Percentiles rank a stretch among this genome's conserved stretches.
Evolutionary conservation across 1,140 invertebrate genomes (phyloP).

Genomic region (Temnothorax curvispinosus): DNA sequence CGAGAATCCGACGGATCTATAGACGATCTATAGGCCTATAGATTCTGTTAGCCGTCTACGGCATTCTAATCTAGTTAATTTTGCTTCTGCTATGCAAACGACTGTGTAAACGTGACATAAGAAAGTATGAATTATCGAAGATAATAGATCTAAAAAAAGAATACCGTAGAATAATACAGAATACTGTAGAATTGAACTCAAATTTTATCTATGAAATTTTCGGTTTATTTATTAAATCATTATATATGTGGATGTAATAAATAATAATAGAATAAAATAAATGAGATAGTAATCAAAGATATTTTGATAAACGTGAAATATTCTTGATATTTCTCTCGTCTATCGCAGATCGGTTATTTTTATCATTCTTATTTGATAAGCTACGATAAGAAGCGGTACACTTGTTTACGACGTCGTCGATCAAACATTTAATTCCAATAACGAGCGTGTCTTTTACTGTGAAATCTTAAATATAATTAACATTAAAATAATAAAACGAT

Average conservation of each 20-base stretch:
- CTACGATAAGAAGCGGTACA: not conserved
- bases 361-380: constrained; percentile 58
- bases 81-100: not conserved
- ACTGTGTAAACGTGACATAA: not conserved
- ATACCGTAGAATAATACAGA: not conserved
- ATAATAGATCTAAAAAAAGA: not conserved
- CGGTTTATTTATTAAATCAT: not conserved
- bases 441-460: not conserved
- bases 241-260: not conserved
- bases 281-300: not conserved
- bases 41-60: not conserved
- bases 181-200: not conserved
- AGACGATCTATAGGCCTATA: constrained; percentile 1
- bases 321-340: not conserved
- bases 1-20: constrained; percentile 34
- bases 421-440: constrained; percentile 34
- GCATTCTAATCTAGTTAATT: constrained; percentile 24
- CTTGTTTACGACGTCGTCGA: constrained; percentile 19
- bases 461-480: constrained; percentile 20
- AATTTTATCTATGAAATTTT: not conserved
- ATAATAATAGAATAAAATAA: not conserved
- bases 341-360: constrained; percentile 11
- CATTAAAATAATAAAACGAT: not conserved
- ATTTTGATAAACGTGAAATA: constrained; percentile 1
- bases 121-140: not conserved